Percentiles rank a stretch among this genome's conserved stretches.
Evolutionary conservation across 1,140 invertebrate species (phyloP).

Genomic region (Diorhabda elongata): DNA sequence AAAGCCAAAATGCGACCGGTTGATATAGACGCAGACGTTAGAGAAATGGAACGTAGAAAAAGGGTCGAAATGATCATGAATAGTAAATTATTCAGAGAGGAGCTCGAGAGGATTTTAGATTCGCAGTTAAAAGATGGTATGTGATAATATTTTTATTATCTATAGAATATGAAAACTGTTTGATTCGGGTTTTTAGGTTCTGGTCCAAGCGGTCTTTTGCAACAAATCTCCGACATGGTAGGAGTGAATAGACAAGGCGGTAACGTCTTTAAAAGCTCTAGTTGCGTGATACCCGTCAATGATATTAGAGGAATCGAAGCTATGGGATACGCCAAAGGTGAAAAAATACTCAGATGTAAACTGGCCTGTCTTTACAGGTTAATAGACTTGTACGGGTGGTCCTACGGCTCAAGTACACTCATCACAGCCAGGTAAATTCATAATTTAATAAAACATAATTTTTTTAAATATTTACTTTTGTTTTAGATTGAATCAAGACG

Average conservation of each 20-base stretch:
- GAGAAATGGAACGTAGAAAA: conserved; percentile 95
- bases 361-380: conserved; percentile 92
- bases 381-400: conserved; percentile 95
- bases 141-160: not conserved
- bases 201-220: conserved; percentile 77
- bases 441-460: not conserved
- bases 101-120: conserved; percentile 95
- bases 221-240: conserved; percentile 93
- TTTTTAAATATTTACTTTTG: not conserved
- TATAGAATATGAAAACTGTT: not conserved
- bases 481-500: conserved; percentile 83
- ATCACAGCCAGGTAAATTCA: conserved; percentile 59
- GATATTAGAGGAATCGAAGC: conserved; percentile 94
- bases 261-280: conserved; percentile 59
- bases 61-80: conserved; percentile 95
- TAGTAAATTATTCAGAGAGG: conserved; percentile 83
- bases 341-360: conserved; percentile 94
- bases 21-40: conserved; percentile 88
- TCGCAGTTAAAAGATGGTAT: conserved; percentile 74
- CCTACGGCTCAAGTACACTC: conserved; percentile 70
- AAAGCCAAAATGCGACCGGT: conserved; percentile 75
- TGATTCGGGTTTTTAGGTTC: conserved; percentile 51
- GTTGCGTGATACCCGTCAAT: conserved; percentile 92
- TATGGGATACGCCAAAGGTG: conserved; percentile 91
- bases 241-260: conserved; percentile 51